Evolutionary conservation across 2,888 invertebrate species (phyloP), one percentile per base, ranked within the genome.

Genomic region (Andrena marginata): DNA sequence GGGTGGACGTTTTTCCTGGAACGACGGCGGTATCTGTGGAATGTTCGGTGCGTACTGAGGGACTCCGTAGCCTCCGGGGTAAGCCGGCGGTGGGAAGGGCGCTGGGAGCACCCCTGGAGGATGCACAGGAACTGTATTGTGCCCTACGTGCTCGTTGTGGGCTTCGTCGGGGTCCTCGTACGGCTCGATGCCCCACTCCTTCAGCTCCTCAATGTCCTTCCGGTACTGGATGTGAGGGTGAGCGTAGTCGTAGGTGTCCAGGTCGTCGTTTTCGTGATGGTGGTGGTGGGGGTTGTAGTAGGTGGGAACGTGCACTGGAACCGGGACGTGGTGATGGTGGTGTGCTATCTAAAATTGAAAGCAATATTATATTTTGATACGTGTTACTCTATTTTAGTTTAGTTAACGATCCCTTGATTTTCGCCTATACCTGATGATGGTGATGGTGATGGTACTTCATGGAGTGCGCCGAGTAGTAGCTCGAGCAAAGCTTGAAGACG

Each of bases 401-500:
- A 13, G 33, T 16, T 13, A 56, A 20, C 23, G 3, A 2, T 56
- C 7, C 33, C 33, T 13, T 31, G 7, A 60, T 16, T 2, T 6
- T 6, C 8, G 20, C 0, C 4, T 31, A 60, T 92, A 94, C 94
- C 94, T 94, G 92, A 92, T 97, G 97, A 91, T 97, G 97, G 91
- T 70, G 69, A 13, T 97, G 97, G 89, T 97, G 97, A 93, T 98
- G 97, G 90, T 95, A 97, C 91, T 97, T 97, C 62, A 97, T 96
- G 20, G 96, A 95, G 89, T 97, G 96, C 90, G 96, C 95, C 89
- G 96, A 96, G 86, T 97, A 97, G 90, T 97, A 97, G 95, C 97
- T 97, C 5, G 97, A 97, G 93, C 98, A 98, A 20, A 98, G 95
- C 93, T 97, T 98, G 95, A 98, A 98, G 81, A 98, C 95, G 92